Base-by-base conservation (phyloP, 2,797 vertebrate species). In the Characodon lateralis region DNA sequence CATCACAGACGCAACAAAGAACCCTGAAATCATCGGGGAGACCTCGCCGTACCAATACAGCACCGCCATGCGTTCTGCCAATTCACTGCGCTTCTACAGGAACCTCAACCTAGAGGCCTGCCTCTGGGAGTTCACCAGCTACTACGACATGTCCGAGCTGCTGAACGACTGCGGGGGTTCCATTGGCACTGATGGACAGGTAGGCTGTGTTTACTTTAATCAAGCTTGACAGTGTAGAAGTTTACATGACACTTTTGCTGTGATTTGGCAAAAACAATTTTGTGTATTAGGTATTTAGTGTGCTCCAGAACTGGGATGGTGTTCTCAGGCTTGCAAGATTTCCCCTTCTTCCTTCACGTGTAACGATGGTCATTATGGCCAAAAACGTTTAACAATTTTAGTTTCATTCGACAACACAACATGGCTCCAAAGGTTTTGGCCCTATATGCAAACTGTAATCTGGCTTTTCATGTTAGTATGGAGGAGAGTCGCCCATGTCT, bases 101-200 rank as follows among this genome's bases (percentile, higher is more conserved):
- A 97, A 96, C 90, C 96, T 97, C 31, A 96, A 96, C 87, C 92
- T 96, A 31, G 96, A 97, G 87, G 95, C 96, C 77, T 97, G 96
- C 53, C 95, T 96, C 18, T 97, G 96, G 96, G 96, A 97, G 87
- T 96, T 97, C 87, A 95, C 89, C 89, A 96, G 94, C 91, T 97
- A 96, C 88, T 97, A 95, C 0, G 95, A 97, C 88, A 95, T 95
- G 94, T 96, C 96, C 0, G 95, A 97, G 89, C 95, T 97, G 77
- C 92, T 97, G 66, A 96, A 94, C 0, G 94, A 95, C 82, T 96
- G 97, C 1, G 93, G 96, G 9, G 96, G 96, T 72, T 96, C 95
- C 68, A 94, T 96, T 61, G 96, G 95, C 81, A 96, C 96, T 0
- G 95, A 97, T 46, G 96, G 96, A 83, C 96, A 97, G 95, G 96